Evolutionary conservation across 1,140 invertebrate species (phyloP).

Genomic region (Lucilia cuprina): DNA sequence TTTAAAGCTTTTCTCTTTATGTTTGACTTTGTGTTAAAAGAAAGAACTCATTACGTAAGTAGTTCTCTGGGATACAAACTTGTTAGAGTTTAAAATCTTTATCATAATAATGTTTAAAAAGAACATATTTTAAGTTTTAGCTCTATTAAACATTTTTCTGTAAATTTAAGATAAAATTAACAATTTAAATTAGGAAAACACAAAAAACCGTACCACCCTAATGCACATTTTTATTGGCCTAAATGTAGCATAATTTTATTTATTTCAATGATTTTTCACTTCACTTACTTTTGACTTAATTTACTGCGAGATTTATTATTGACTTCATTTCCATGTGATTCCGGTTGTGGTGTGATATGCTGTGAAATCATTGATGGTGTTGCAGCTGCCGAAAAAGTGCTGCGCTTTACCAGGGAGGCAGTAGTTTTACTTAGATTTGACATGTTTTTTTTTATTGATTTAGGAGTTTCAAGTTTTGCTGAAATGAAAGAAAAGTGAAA

Average conservation of each 20-base stretch:
- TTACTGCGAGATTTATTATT: not conserved
- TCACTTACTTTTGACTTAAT: slow-evolving; percentile 3
- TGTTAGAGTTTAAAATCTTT: too few relatives aligned
- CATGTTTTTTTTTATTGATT: slow-evolving; percentile 42
- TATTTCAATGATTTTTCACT: not conserved
- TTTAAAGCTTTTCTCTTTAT: too few relatives aligned
- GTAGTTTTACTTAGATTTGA: slow-evolving; percentile 51
- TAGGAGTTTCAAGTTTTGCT: not conserved
- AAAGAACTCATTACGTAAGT: too few relatives aligned
- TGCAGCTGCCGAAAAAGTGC: slow-evolving; percentile 49
- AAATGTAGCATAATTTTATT: not conserved
- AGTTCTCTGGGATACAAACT: too few relatives aligned
- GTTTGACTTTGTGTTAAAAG: too few relatives aligned
- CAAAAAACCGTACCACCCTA: too few relatives aligned
- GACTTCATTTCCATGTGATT: not conserved
- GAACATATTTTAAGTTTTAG: too few relatives aligned
- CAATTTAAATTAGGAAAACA: too few relatives aligned
- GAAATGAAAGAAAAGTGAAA: not conserved
- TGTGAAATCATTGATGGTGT: slow-evolving; percentile 39
- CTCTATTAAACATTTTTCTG: too few relatives aligned
- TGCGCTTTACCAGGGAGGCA: slow-evolving; percentile 52
- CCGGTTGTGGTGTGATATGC: not conserved
- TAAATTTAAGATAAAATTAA: too few relatives aligned
- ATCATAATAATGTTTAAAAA: too few relatives aligned
- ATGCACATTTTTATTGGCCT: not conserved